Conservation (phyloP, 2,113 vertebrate genomes). For the Hepsetus odoe region DNA sequence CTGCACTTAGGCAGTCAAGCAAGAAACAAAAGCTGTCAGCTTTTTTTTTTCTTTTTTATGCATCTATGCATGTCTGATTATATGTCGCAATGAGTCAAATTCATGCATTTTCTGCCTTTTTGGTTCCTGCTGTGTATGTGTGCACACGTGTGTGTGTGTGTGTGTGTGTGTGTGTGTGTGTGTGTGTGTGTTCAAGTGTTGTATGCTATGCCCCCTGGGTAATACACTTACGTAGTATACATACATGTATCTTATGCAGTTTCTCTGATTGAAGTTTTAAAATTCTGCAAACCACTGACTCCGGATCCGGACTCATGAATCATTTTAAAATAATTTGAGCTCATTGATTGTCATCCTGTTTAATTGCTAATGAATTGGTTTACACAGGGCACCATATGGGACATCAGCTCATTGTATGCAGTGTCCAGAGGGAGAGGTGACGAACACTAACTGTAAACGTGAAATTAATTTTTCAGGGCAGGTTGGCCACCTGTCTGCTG, state of each 20-base stretch:
- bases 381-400: constrained; percentile 56
- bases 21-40: constrained; percentile 63
- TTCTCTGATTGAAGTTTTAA: neutral
- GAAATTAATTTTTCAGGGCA: constrained; percentile 62
- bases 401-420: constrained; percentile 18
- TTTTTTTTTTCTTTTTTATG: constrained; percentile 41
- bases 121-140: constrained; percentile 41
- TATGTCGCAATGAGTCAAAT: constrained; percentile 50
- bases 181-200: constrained; percentile 23
- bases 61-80: constrained; percentile 65
- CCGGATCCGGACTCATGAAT: neutral
- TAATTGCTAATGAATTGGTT: constrained; percentile 50
- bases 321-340: neutral
- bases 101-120: constrained; percentile 49
- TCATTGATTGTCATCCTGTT: constrained; percentile 44
- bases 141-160: constrained; percentile 19
- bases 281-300: neutral
- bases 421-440: constrained; percentile 54
- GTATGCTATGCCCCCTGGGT: constrained; percentile 31
- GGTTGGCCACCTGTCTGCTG: constrained; percentile 68
- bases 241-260: neutral
- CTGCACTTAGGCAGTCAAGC: constrained; percentile 55
- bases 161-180: constrained; percentile 24
- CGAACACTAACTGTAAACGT: constrained; percentile 62
- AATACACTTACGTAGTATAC: neutral